Evolutionary conservation across 1,140 invertebrate genomes (phyloP), one percentile per base, ranked within the genome.

Genomic region (Oryzaephilus surinamensis): DNA sequence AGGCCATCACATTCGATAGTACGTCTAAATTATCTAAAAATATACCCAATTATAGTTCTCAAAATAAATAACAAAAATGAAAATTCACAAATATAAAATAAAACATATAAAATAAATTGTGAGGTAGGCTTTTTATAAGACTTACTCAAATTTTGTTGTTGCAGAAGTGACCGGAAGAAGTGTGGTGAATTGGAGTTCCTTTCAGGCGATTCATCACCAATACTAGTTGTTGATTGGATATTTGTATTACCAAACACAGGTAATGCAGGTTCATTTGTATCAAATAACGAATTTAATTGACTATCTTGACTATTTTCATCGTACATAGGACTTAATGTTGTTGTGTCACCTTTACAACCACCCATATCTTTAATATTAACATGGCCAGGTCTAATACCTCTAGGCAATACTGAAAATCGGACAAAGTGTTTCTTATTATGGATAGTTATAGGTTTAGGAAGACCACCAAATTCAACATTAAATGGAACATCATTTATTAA

Each of bases 381-480:
- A 37, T 72, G 68, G 0, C 84, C 83, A 1, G 81, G 76, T 28
- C 68, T 69, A 2, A 84, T 66, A 15, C 81, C 78, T 32, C 78
- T 75, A 0, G 91, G 85, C 32, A 93, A 63, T 0, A 82, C 80
- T 0, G 82, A 73, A 45, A 94, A 78, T 19, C 87, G 68, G 13
- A 97, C 74, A 49, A 84, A 91, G 61, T 91, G 84, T 45, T 82
- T 82, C 41, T 79, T 77, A 12, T 78, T 81, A 14, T 78, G 75
- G 16, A 95, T 71, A 32, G 81, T 72, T 34, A 94, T 80, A 1
- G 89, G 80, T 54, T 91, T 88, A 0, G 92, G 91, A 24, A 94
- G 69, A 6, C 91, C 93, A 30, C 92, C 93, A 69, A 94, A 97
- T 43, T 90, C 80, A 2, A 85, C 76, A 56, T 79, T 74, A 56